phyloP scores from a whole-genome alignment of 2,113 vertebrate genomes.

The Ardeotis arabs region DNA sequence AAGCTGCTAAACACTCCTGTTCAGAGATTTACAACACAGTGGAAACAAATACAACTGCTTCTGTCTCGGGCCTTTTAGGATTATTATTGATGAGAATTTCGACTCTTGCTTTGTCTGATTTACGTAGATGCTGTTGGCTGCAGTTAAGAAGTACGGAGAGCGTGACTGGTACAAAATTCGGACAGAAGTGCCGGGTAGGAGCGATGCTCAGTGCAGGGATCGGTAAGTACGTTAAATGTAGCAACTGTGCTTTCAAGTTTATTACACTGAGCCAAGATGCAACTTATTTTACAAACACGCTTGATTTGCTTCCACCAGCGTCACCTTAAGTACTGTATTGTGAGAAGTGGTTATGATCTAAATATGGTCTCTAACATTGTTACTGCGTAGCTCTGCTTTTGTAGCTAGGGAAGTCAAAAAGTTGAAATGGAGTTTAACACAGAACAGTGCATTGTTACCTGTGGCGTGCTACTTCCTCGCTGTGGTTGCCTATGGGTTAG shows the following conservation, averaged over 20 bases:
- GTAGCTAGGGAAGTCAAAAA: neutral
- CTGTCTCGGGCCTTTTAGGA: neutral
- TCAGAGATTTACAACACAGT: neutral
- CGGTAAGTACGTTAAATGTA: slow-evolving; percentile 65
- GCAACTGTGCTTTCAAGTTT: no score
- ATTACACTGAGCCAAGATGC: neutral
- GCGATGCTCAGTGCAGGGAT: slow-evolving; percentile 86
- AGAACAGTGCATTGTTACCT: neutral
- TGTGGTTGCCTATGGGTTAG: neutral
- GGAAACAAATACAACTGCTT: neutral
- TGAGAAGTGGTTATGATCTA: neutral
- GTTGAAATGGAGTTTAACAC: neutral
- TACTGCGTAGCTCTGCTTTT: neutral
- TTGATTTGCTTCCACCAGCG: neutral
- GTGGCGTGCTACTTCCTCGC: neutral
- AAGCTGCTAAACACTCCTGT: neutral
- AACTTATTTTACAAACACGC: neutral
- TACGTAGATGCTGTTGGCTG: slow-evolving; percentile 82
- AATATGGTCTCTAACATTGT: neutral
- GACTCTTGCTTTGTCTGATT: neutral
- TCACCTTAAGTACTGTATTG: neutral
- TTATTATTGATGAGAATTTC: neutral
- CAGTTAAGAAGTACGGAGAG: slow-evolving; percentile 80
- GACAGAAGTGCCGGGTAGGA: slow-evolving; percentile 88
- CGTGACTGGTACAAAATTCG: slow-evolving; percentile 90